A percentile compares a stretch with the other conserved stretches of the same genome.
These are phyloP conservation scores for Phocoena sinus DNA, from an alignment of 2,113 vertebrate genomes.

Conservation along the genomic window DNA sequence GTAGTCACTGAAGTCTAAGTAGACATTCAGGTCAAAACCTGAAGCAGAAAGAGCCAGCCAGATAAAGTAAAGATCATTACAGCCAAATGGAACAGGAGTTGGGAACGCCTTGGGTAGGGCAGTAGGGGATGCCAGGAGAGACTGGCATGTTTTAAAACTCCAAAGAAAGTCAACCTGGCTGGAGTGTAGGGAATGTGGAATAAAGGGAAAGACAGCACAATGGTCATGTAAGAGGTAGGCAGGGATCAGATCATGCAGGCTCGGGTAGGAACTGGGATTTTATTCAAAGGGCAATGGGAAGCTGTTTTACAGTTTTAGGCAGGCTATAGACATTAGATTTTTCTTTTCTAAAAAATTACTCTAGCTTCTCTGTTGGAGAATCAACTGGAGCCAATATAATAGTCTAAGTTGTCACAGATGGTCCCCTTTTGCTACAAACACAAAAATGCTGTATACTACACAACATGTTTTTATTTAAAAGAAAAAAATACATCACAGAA, in stretches of 20 bases:
- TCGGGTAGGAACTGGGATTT: background rate
- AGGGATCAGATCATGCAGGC: background rate
- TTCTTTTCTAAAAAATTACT: constrained; percentile 1
- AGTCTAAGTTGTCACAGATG: background rate
- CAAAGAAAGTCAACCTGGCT: background rate
- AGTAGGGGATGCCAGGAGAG: rapidly evolving
- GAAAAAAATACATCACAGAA: background rate
- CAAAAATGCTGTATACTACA: background rate
- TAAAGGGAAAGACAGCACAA: background rate
- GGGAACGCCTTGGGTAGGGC: background rate
- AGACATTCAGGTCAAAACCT: background rate
- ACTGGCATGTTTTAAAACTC: background rate
- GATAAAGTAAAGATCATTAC: background rate
- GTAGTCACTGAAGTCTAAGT: background rate
- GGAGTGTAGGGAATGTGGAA: too few species aligned
- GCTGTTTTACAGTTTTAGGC: background rate
- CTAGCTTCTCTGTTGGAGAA: background rate
- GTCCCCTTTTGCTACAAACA: background rate
- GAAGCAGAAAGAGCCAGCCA: background rate
- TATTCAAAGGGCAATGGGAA: background rate
- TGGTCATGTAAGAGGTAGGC: background rate
- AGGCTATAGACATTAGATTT: background rate
- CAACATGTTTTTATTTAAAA: background rate
- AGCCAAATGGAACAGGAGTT: background rate
- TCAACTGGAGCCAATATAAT: background rate